Conservation (phyloP, 1,140 invertebrate species). For the Caenorhabditis remanei region DNA sequence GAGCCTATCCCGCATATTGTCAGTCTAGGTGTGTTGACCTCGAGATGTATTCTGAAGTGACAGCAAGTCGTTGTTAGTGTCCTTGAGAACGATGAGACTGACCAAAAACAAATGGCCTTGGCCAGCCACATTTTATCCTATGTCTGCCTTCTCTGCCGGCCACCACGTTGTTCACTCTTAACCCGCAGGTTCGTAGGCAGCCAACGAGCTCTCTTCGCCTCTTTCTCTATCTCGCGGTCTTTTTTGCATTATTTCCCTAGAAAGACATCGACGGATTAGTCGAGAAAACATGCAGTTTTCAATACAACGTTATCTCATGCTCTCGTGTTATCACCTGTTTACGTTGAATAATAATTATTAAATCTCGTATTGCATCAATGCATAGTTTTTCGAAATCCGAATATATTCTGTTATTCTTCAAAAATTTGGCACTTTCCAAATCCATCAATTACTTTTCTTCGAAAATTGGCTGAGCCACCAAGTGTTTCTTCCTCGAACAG, state of each 20-base stretch:
- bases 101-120: constrained; percentile 36
- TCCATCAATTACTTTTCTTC: no score
- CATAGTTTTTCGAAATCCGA: no score
- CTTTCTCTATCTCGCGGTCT: constrained; percentile 27
- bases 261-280: constrained; percentile 29
- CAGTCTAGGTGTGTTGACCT: not conserved
- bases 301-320: not conserved
- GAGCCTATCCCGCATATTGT: not conserved
- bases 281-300: not conserved
- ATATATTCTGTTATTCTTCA: no score
- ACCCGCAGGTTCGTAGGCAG: constrained; percentile 47
- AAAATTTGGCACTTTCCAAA: no score
- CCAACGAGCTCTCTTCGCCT: constrained; percentile 3
- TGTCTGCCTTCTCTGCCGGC: not conserved
- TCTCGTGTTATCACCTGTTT: constrained; percentile 2
- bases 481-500: no score
- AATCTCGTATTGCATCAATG: no score
- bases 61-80: constrained; percentile 17
- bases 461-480: no score
- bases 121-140: constrained; percentile 11
- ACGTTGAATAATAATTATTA: no score
- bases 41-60: constrained; percentile 37
- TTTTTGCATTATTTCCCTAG: constrained; percentile 23
- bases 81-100: constrained; percentile 35
- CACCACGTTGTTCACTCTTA: constrained; percentile 29